Conservation (phyloP, 23 tunicate species). For the Halocynthia roretzi region DNA sequence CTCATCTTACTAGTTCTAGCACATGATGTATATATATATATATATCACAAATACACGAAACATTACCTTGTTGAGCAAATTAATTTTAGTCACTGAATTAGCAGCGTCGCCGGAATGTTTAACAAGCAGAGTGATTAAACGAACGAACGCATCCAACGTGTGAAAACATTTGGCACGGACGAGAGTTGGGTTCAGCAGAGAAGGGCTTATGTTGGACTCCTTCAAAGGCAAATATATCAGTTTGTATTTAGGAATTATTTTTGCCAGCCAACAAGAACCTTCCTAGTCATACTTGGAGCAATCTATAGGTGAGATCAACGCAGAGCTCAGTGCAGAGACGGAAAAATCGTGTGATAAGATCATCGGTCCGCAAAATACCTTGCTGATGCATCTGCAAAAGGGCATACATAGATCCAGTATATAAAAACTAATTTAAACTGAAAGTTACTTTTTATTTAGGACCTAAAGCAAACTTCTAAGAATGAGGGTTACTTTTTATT, state of each 20-base stretch:
- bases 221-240: background rate
- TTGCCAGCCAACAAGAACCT: background rate
- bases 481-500: background rate
- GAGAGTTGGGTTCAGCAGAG: constrained; percentile 78
- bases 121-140: constrained; percentile 78
- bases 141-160: constrained; percentile 90
- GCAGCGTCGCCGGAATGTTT: constrained; percentile 90
- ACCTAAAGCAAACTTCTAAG: background rate
- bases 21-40: no score
- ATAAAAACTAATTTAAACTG: background rate
- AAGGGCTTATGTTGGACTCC: constrained; percentile 73
- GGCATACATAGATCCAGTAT: background rate
- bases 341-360: constrained; percentile 86
- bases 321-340: constrained; percentile 93
- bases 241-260: background rate
- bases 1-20: no score
- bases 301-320: constrained; percentile 70
- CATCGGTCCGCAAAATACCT: constrained; percentile 86
- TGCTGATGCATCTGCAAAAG: constrained; percentile 79
- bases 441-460: background rate
- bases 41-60: no score
- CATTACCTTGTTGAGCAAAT: constrained; percentile 78
- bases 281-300: constrained; percentile 45
- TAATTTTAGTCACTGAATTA: constrained; percentile 86
- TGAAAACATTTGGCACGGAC: constrained; percentile 91